Conservation (phyloP, 2,888 invertebrate species). For the Stegophylla sp. region DNA sequence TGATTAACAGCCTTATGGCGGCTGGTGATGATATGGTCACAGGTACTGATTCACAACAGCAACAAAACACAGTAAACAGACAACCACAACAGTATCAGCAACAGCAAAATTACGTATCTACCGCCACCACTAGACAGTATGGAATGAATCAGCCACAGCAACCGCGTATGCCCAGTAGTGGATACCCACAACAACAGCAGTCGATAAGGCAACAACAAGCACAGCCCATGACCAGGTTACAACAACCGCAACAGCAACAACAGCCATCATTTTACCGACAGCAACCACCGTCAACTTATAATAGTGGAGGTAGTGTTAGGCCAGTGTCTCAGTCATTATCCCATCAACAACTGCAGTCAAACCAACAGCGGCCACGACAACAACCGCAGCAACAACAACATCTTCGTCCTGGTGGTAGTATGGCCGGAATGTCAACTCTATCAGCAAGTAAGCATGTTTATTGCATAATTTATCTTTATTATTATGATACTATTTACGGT, state of each 20-base stretch:
- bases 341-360: background rate
- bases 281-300: slow-evolving; percentile 48
- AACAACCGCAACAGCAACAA: slow-evolving; percentile 60
- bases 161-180: slow-evolving; percentile 47
- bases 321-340: slow-evolving; percentile 1
- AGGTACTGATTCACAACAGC: slow-evolving; percentile 61
- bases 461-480: background rate
- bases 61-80: slow-evolving; percentile 40
- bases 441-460: slow-evolving; percentile 17
- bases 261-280: slow-evolving; percentile 59
- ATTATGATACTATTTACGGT: background rate
- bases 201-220: slow-evolving; percentile 58
- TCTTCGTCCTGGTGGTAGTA: background rate
- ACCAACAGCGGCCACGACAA: slow-evolving; percentile 2
- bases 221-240: slow-evolving; percentile 53
- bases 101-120: slow-evolving; percentile 24
- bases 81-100: slow-evolving; percentile 56
- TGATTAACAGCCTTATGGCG: slow-evolving; percentile 66
- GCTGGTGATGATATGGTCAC: slow-evolving; percentile 64
- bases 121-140: slow-evolving; percentile 60
- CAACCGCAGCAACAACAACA: background rate
- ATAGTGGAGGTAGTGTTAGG: background rate
- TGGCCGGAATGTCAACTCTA: background rate
- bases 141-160: slow-evolving; percentile 55
- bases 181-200: slow-evolving; percentile 60